Base-by-base conservation (phyloP, 2,113 vertebrate genomes). In the Lates calcarifer region DNA sequence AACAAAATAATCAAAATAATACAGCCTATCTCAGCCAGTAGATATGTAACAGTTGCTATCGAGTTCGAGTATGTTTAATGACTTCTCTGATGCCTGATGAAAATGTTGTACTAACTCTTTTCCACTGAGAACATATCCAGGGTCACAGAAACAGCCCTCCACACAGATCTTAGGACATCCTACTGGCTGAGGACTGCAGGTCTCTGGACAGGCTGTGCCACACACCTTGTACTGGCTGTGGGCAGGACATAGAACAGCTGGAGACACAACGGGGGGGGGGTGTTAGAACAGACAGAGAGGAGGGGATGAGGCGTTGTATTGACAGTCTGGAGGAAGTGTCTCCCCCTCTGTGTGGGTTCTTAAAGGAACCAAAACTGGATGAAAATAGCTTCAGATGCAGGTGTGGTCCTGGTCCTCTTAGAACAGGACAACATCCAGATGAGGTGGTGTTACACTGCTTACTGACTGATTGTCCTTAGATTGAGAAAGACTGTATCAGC, bases 61-160 rank as follows among this genome's bases (percentile, higher is more conserved):
- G 10, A 37, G 35, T n/a, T n/a, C n/a, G n/a, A n/a, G n/a, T n/a
- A 9, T 37, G 35, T 37, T 6, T 37, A 6, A 37, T 37, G 35
- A 9, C 35, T 33, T 33, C 33, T 33, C 33, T 37, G 35, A 37
- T 37, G 35, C 35, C 35, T 37, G 24, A 17, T 17, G 1, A 57
- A 58, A 29, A 12, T 31, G 22, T n/a, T 26, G 24, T 15, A 75
- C 58, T 70, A 0, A 85, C 83, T 53, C n/a, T 29, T 35, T 24
- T 66, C 83, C 72, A 60, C 77, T 85, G 18, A 3, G 53, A 22
- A 85, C 69, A 4, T 66, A 85, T 85, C 83, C 83, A 0, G 2
- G 9, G 18, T 85, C 83, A 76, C 83, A 85, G 66, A 80, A 66
- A 3, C 83, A 85, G 51, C 83, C 83, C 18, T 80, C 77, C 26